Evolutionary conservation across 2,797 vertebrate species (phyloP).

Genomic region (Pelochelys cantorii): DNA sequence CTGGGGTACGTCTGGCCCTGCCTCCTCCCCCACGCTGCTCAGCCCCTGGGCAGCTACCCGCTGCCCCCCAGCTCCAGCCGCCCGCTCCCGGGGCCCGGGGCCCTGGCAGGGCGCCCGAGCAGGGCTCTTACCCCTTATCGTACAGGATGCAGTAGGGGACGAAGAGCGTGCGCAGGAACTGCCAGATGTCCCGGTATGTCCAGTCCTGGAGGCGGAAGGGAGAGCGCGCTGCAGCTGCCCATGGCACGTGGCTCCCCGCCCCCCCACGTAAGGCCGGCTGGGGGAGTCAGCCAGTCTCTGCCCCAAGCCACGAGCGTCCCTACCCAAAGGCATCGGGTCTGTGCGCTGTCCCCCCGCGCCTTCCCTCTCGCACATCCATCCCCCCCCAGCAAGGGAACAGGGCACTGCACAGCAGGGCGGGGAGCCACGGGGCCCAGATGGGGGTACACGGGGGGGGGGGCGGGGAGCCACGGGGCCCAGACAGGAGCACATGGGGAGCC

Average conservation of each 20-base stretch:
- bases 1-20: background rate
- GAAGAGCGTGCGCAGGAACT: slow-evolving; percentile 90
- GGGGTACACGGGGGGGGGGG: no score
- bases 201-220: slow-evolving; percentile 86
- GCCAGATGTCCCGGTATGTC: slow-evolving; percentile 97
- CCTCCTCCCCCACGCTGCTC: background rate
- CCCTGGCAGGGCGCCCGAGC: background rate
- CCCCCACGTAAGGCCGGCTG: accelerated
- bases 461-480: background rate
- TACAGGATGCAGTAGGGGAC: slow-evolving; percentile 98
- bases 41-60: accelerated
- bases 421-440: background rate
- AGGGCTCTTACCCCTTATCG: slow-evolving; percentile 89
- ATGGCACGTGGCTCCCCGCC: accelerated
- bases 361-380: no score
- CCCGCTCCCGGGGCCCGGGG: background rate
- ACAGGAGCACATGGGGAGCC: background rate
- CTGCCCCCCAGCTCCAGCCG: no score
- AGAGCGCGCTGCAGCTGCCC: background rate
- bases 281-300: background rate
- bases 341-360: no score
- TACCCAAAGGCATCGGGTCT: no score
- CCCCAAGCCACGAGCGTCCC: background rate
- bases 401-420: background rate
- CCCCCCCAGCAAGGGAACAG: no score